Percentiles rank a stretch among this genome's conserved stretches.
Conservation (phyloP, 1,140 invertebrate species). For the Cepaea nemoralis region DNA sequence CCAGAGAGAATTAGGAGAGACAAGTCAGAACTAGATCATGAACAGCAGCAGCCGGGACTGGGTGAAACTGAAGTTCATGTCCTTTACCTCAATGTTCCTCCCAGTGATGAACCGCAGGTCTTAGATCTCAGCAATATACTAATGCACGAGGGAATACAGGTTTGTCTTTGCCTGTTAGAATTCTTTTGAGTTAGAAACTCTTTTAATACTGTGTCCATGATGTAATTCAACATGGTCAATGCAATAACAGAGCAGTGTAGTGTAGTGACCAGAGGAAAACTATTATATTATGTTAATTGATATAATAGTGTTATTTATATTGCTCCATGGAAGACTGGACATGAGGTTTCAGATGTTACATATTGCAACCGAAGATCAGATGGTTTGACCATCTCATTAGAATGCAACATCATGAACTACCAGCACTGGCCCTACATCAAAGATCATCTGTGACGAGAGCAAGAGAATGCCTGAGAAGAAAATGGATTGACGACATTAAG, state of each 20-base stretch:
- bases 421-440: no score
- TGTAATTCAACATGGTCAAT: background rate
- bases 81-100: constrained; percentile 25
- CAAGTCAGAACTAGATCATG: background rate
- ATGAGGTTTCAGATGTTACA: no score
- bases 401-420: no score
- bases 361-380: no score
- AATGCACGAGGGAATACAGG: constrained; percentile 36
- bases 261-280: no score
- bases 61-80: constrained; percentile 29
- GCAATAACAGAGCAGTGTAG: background rate
- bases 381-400: no score
- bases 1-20: background rate
- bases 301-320: no score
- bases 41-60: background rate
- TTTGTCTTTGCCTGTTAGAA: background rate
- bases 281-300: no score
- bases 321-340: no score
- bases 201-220: background rate
- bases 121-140: constrained; percentile 26
- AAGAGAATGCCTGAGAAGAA: no score
- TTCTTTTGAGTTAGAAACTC: background rate
- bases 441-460: no score
- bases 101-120: constrained; percentile 25
- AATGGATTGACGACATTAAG: no score